Evolutionary conservation across 2,797 vertebrate species (phyloP).

Genomic region (Dallia pectoralis): DNA sequence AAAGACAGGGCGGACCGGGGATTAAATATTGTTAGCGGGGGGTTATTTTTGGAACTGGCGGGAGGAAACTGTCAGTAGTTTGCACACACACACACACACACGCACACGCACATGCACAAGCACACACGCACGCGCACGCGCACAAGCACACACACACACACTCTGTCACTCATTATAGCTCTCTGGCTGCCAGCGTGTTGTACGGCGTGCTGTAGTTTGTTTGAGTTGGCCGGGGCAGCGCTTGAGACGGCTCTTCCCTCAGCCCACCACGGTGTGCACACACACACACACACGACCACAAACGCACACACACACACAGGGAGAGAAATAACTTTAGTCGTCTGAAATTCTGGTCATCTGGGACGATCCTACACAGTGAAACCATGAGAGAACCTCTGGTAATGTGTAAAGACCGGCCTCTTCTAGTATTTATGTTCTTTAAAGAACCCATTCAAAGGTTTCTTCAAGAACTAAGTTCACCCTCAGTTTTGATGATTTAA

Average conservation of each 20-base stretch:
- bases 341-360: neutral
- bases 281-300: slow-evolving; percentile 27
- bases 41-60: slow-evolving; percentile 70
- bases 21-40: slow-evolving; percentile 72
- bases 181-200: slow-evolving; percentile 63
- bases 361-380: neutral
- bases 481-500: too few relatives aligned
- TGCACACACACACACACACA: slow-evolving; percentile 21
- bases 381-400: neutral
- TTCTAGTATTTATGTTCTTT: too few relatives aligned
- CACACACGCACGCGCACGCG: slow-evolving; percentile 31
- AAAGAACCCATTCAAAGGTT: too few relatives aligned
- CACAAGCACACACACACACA: neutral
- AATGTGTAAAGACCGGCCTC: too few relatives aligned
- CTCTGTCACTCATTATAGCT: neutral
- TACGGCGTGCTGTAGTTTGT: slow-evolving; percentile 70
- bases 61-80: slow-evolving; percentile 51
- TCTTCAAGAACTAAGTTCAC: too few relatives aligned
- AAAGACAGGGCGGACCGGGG: slow-evolving; percentile 51
- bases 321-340: neutral
- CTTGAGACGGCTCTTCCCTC: slow-evolving; percentile 47
- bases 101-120: slow-evolving; percentile 27
- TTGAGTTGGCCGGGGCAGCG: slow-evolving; percentile 64
- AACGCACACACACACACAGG: slow-evolving; percentile 3
- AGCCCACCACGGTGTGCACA: slow-evolving; percentile 27